A percentile compares a stretch with the other conserved stretches of the same genome.
These are phyloP conservation scores for Smutsia gigantea DNA, from an alignment of 2,797 vertebrate species.

Conservation along the genomic window DNA sequence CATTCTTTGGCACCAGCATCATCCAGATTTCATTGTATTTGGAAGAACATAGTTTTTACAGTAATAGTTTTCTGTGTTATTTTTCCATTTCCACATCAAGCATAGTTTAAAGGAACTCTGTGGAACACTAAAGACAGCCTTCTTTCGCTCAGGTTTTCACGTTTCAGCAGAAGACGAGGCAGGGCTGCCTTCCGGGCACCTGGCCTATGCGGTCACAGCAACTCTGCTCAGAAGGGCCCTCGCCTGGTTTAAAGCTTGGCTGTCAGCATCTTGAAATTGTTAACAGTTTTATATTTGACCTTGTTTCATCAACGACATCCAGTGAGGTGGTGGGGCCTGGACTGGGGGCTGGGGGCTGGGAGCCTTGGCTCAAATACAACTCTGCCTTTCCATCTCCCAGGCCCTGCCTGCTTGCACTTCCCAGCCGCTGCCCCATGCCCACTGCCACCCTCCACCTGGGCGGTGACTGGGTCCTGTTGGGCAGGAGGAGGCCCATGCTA, in stretches of 20 bases:
- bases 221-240: not conserved
- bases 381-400: not conserved
- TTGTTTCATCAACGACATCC: slow-evolving; percentile 8
- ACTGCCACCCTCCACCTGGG: not conserved
- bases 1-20: not conserved
- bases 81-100: not conserved
- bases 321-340: not conserved
- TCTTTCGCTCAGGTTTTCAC: not conserved
- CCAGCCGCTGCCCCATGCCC: not conserved
- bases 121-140: not conserved
- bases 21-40: slow-evolving; percentile 9
- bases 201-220: not conserved
- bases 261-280: not conserved
- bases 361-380: not conserved
- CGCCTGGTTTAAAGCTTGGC: not conserved
- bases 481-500: not conserved
- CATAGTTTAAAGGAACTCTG: not conserved
- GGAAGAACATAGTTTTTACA: slow-evolving; percentile 3
- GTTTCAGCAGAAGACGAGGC: not conserved
- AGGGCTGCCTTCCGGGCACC: not conserved
- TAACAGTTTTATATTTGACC: not conserved
- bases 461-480: not conserved
- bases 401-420: not conserved
- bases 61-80: not conserved
- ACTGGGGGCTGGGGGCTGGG: not conserved